phyloP scores from a whole-genome alignment of 2,113 vertebrate genomes.

The Vulpes vulpes region DNA sequence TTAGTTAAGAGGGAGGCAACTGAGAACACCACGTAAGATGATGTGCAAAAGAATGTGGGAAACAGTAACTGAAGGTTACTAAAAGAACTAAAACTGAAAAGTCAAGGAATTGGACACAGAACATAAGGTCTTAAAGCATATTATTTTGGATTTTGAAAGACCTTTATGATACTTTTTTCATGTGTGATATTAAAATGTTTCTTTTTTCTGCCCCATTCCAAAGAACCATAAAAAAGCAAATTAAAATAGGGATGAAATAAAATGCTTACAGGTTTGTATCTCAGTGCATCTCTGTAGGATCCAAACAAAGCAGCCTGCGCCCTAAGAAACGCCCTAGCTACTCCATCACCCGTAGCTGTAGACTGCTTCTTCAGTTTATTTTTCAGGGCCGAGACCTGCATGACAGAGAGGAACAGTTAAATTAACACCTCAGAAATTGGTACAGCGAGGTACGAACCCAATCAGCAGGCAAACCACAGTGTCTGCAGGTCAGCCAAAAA shows the following conservation, averaged over 20 bases:
- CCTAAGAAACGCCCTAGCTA: conserved; percentile 95
- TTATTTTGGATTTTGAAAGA: background rate
- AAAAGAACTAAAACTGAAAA: background rate
- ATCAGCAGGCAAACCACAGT: conserved; percentile 94
- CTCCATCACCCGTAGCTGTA: conserved; percentile 96
- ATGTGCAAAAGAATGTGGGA: background rate
- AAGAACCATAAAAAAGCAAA: background rate
- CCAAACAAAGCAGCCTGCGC: conserved; percentile 97
- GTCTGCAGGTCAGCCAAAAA: conserved; percentile 94
- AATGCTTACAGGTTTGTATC: conserved; percentile 97
- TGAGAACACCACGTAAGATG: background rate
- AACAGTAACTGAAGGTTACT: background rate
- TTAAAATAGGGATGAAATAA: background rate
- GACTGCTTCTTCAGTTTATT: conserved; percentile 99
- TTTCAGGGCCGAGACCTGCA: conserved; percentile 96
- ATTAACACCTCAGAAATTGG: conserved; percentile 99
- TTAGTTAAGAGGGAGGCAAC: background rate
- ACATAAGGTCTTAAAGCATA: background rate
- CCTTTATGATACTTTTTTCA: background rate
- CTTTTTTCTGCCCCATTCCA: background rate
- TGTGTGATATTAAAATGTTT: background rate
- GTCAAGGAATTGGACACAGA: background rate
- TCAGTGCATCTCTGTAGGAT: conserved; percentile 96
- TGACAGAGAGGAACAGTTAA: conserved; percentile 92
- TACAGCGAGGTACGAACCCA: conserved; percentile 91